Evolutionary conservation across 2,797 vertebrate genomes (phyloP), one percentile per base, ranked within the genome.

Genomic region (Gallinago nigripennis): DNA sequence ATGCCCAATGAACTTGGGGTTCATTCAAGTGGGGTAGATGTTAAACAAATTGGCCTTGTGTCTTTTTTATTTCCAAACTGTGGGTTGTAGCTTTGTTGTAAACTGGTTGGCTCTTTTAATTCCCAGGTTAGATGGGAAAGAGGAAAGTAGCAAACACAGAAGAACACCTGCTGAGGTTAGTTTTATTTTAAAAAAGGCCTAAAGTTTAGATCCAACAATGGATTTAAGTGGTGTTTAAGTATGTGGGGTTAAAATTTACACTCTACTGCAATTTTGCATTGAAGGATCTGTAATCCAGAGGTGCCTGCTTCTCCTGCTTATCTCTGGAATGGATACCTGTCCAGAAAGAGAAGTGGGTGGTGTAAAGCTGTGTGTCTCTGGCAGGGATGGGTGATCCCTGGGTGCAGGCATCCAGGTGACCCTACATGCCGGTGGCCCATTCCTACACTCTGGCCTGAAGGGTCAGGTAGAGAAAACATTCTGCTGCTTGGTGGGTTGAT

Each of bases 381-480:
- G 35, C 66, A 82, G 33, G 28, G 27, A 8, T 54, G 25, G 51
- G 20, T 93, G 19, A 86, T 82, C 51, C 33, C 39, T 48, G 53
- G 6, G 6, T 63, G 14, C 54, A 31, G 33, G n/a, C 45, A 33
- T 60, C 28, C 53, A 37, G 28, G 28, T 77, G 68, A 73, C 35
- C 30, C 33, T 39, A 1, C 6, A 6, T 58, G 30, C 43, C 2
- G 2, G 30, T 66, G 27, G 15, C 11, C 2, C 1, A 3, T 82
- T 77, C 39, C 68, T 69, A n/a, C 35, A 50, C 13, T 45, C 31
- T 53, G 48, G 2, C 68, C 48, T 82, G 60, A 75, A 70, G n/a
- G 11, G 19, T 73, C 76, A 77, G 17, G 21, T 43, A 41, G 46
- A 70, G 48, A 69, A 86, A 82, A 69, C 16, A 4, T 37, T 88